These are phyloP conservation scores for Oxyruncus cristatus DNA, from an alignment of 2,113 vertebrate genomes.

Conservation along the genomic window DNA sequence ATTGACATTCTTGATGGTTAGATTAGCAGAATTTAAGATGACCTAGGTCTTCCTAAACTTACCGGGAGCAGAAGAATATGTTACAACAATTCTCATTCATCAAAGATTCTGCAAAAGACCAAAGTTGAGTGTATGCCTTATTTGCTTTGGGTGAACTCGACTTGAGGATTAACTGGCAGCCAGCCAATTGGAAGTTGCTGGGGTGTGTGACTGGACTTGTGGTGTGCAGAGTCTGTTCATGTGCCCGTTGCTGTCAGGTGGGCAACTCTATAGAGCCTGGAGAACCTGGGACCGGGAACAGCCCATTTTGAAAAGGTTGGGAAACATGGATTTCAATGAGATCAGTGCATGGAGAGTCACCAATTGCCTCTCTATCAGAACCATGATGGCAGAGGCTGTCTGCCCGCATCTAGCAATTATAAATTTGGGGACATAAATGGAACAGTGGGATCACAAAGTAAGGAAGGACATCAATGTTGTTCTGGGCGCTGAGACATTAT, in stretches of 20 bases:
- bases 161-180: not conserved
- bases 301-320: not conserved
- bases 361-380: not conserved
- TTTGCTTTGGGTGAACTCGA: not conserved
- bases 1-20: not conserved
- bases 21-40: not conserved
- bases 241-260: not conserved
- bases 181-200: not conserved
- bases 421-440: not conserved
- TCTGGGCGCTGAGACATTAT: not conserved
- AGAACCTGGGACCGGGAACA: not conserved
- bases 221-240: not conserved
- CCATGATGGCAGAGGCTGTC: too few species aligned
- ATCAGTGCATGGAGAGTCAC: not conserved
- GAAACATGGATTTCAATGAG: not conserved
- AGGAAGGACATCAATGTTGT: not conserved
- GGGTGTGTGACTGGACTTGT: not conserved
- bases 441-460: not conserved
- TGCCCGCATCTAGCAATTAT: not conserved
- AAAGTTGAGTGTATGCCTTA: not conserved
- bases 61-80: not conserved
- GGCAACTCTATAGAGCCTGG: not conserved
- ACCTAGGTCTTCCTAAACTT: not conserved
- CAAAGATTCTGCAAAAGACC: not conserved
- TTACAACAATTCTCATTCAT: not conserved